Conservation (phyloP, 1,140 invertebrate species). For the Caenorhabditis tropicalis region DNA sequence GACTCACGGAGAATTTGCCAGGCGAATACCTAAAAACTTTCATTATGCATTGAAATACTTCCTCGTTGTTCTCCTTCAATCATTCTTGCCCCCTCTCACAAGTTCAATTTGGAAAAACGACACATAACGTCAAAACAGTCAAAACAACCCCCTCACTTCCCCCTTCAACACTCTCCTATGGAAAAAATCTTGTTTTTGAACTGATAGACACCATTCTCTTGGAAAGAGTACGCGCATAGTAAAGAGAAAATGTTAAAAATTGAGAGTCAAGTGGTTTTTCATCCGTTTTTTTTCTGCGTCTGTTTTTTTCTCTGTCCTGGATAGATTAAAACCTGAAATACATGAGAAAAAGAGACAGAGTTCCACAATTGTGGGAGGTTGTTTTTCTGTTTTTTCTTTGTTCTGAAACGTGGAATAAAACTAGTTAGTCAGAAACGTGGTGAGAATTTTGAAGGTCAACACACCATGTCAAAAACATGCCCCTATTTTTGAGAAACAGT, state of each 20-base stretch:
- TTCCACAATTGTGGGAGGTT: background rate
- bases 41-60: background rate
- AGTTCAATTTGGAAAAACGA: constrained; percentile 27
- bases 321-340: background rate
- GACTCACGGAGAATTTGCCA: constrained; percentile 72
- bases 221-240: background rate
- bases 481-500: too few species aligned
- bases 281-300: background rate
- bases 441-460: background rate
- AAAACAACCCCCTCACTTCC: constrained; percentile 3
- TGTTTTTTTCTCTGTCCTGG: too few species aligned
- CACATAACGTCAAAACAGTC: constrained; percentile 28
- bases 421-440: background rate
- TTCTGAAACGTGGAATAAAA: background rate
- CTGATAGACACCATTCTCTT: constrained; percentile 22
- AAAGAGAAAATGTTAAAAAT: constrained; percentile 2
- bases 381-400: constrained; percentile 20
- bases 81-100: background rate
- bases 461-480: too few species aligned
- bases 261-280: constrained; percentile 16
- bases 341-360: background rate
- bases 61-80: background rate
- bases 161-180: background rate
- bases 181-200: constrained; percentile 38
- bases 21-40: constrained; percentile 68